phyloP scores from a whole-genome alignment of 2,113 vertebrate species.

The Peromyscus leucopus region DNA sequence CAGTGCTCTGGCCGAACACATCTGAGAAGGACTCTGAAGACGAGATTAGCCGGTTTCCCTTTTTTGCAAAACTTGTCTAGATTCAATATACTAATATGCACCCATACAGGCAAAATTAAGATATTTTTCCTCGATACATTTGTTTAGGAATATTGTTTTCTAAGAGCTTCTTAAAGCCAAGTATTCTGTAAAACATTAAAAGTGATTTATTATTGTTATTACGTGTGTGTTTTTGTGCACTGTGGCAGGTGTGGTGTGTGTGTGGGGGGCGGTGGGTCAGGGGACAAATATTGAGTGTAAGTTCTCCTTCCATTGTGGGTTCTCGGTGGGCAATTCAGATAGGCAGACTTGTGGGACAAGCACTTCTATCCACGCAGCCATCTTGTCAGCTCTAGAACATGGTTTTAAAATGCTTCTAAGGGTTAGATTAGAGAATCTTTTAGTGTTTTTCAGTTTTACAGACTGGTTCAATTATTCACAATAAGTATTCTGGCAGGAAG shows the following conservation, averaged over 20 bases:
- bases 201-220: background rate
- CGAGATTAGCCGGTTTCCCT: background rate
- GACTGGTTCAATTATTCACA: background rate
- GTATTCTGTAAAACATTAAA: background rate
- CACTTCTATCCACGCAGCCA: background rate
- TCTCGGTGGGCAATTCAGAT: background rate
- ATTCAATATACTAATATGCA: constrained; percentile 4
- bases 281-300: background rate
- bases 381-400: background rate
- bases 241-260: background rate
- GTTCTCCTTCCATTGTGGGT: background rate
- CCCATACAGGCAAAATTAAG: constrained; percentile 2
- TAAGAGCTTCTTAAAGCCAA: background rate
- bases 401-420: background rate
- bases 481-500: background rate
- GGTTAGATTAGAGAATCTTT: background rate
- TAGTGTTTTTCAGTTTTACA: background rate
- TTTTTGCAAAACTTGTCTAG: constrained; percentile 21
- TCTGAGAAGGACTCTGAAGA: background rate
- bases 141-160: background rate
- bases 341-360: background rate
- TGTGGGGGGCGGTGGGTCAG: background rate
- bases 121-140: background rate
- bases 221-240: too few species aligned
- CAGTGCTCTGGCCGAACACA: background rate